Evolutionary conservation across 64 coral and sea anemone genomes (phyloP).

Genomic region (Stichodactyla mertensii): DNA sequence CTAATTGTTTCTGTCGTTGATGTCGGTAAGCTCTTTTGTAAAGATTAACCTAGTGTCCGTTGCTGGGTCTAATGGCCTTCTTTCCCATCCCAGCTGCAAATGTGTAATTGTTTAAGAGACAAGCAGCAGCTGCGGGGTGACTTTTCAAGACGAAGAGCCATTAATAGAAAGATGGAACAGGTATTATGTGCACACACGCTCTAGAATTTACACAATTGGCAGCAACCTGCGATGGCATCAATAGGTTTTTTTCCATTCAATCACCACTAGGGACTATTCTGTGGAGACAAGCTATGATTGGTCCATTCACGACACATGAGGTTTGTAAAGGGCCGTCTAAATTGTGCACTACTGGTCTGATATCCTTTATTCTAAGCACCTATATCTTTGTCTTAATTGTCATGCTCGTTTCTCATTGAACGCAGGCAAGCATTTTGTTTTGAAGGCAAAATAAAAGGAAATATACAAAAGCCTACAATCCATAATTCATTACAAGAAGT

Average conservation of each 20-base stretch:
- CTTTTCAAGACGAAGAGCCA: slow-evolving; percentile 68
- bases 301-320: slow-evolving; percentile 55
- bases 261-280: slow-evolving; percentile 62
- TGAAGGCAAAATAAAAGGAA: slow-evolving; percentile 15
- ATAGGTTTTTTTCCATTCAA: slow-evolving; percentile 92
- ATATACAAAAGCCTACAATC: slow-evolving; percentile 45
- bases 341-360: slow-evolving; percentile 62
- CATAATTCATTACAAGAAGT: slow-evolving; percentile 15
- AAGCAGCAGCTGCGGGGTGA: slow-evolving; percentile 75
- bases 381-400: slow-evolving; percentile 98
- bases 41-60: slow-evolving; percentile 69
- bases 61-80: slow-evolving; percentile 70
- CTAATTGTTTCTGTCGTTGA: slow-evolving; percentile 73
- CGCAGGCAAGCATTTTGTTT: slow-evolving; percentile 68
- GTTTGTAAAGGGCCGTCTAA: slow-evolving; percentile 81
- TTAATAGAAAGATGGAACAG: slow-evolving; percentile 74
- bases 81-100: slow-evolving; percentile 79
- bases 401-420: slow-evolving; percentile 78
- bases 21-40: slow-evolving; percentile 67
- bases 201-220: slow-evolving; percentile 92
- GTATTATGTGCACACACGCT: slow-evolving; percentile 96
- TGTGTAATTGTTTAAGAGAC: slow-evolving; percentile 75
- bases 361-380: slow-evolving; percentile 76
- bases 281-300: slow-evolving; percentile 72
- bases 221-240: slow-evolving; percentile 77